A percentile compares a stretch with the other conserved stretches of the same genome.
Evolutionary conservation across 2,797 vertebrate genomes (phyloP).

Genomic region (Podarcis lilfordi): DNA sequence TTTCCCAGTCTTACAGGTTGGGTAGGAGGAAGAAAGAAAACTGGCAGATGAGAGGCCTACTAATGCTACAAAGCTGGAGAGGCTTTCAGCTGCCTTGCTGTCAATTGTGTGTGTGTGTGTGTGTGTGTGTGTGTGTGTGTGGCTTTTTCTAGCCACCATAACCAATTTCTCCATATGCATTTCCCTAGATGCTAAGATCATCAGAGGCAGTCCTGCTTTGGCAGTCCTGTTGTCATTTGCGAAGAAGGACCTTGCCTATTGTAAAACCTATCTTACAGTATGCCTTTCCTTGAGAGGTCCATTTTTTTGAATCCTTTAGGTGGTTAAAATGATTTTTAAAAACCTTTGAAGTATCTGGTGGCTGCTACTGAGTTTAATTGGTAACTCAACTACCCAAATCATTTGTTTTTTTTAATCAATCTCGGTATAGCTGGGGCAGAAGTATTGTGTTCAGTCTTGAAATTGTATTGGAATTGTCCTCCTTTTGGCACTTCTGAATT

Average conservation of each 20-base stretch:
- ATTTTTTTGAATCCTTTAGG: not conserved
- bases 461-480: not conserved
- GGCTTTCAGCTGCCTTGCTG: too few species aligned
- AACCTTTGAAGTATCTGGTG: not conserved
- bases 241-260: slow-evolving; percentile 3
- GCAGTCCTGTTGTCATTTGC: not conserved
- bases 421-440: not conserved
- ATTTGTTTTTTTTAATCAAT: not conserved
- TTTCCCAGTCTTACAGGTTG: too few species aligned
- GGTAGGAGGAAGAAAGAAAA: too few species aligned
- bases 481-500: not conserved
- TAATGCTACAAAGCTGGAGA: too few species aligned
- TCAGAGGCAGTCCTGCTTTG: not conserved
- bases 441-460: not conserved
- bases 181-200: not conserved
- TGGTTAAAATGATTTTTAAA: not conserved
- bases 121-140: too few species aligned
- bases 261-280: not conserved
- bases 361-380: not conserved
- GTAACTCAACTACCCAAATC: not conserved
- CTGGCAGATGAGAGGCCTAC: too few species aligned
- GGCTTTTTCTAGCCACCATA: too few species aligned
- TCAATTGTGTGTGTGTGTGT: too few species aligned
- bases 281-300: not conserved
- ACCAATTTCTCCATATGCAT: not conserved